Conservation (phyloP, 2,113 vertebrate genomes). For the Euleptes europaea region DNA sequence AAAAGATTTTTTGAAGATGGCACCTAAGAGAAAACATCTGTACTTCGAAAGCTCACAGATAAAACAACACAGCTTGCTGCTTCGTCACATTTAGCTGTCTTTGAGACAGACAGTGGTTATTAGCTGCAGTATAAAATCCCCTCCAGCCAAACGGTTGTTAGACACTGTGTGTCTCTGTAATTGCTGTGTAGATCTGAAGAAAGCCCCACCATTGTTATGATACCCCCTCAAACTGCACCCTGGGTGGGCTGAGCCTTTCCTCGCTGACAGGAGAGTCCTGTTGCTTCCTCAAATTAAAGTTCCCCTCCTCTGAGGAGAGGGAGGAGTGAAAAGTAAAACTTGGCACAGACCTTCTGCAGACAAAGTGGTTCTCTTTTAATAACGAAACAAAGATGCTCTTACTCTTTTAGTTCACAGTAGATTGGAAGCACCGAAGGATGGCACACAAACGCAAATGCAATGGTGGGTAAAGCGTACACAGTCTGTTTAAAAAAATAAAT, state of each 20-base stretch:
- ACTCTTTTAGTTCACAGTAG: slow-evolving; percentile 85
- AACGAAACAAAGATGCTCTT: slow-evolving; percentile 62
- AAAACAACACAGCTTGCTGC: background rate
- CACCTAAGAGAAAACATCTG: background rate
- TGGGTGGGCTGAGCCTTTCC: slow-evolving; percentile 30
- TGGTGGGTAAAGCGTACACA: slow-evolving; percentile 80
- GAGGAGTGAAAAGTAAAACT: slow-evolving; percentile 34
- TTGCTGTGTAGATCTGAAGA: slow-evolving; percentile 35
- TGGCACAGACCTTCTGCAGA: slow-evolving; percentile 37
- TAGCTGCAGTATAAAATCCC: background rate
- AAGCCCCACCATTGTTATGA: slow-evolving; percentile 34
- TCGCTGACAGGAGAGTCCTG: background rate
- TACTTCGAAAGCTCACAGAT: background rate
- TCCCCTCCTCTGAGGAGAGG: background rate
- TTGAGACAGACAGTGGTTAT: background rate
- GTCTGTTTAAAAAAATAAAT: slow-evolving; percentile 76
- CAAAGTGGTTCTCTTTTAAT: background rate
- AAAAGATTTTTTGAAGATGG: background rate
- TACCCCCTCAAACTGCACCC: background rate
- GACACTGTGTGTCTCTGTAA: slow-evolving; percentile 25
- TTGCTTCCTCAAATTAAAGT: slow-evolving; percentile 35
- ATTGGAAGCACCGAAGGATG: slow-evolving; percentile 82
- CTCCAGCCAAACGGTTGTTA: background rate
- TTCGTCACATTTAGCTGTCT: slow-evolving; percentile 13
- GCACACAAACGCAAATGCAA: slow-evolving; percentile 83